Base-by-base conservation (phyloP, 2,888 invertebrate genomes). In the Bombyx huttoni region DNA sequence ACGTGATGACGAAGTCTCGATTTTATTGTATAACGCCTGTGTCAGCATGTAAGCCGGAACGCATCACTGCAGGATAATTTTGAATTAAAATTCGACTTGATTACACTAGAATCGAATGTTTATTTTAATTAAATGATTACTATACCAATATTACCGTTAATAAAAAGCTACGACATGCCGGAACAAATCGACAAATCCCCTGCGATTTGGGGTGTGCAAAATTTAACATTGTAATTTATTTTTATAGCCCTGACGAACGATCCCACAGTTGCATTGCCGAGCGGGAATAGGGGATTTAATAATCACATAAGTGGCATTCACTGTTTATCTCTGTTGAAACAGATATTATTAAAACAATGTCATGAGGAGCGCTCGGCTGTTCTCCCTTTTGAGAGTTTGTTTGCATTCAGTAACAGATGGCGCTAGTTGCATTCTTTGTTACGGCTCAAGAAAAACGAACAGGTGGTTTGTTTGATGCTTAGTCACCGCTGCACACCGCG, bases 141-240 rank as follows among this genome's bases (percentile, higher is more conserved):
- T 64, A 67, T 68, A 66, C 60, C 66, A 63, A 66, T 65, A 73
- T 65, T 60, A 63, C 58, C 64, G 68, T 70, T 72, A 78, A 77
- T 78, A 82, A 80, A 80, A 81, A 75, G 69, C 68, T 71, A 80
- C 76, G 68, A 69, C 69, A 65, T 61, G 61, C 72, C 77, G 81
- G 73, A 82, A 81, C 85, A 70, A 84, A 85, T 83, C 73, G 74
- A 58, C 56, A 67, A 67, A 73, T 77, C 83, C 82, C 82, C 64
- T 58, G 70, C 70, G 72, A 75, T 75, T 73, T 72, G 75, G 78
- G 81, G 80, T 75, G 82, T 78, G 79, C 76, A 74, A 77, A 84
- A 82, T 85, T 84, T 81, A 78, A 83, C 82, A 83, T 81, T 75
- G 78, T 83, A 85, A 84, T 87, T 86, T 86, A 84, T 86, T 86